phyloP scores from a whole-genome alignment of 2,797 vertebrate species.

The Poecilia picta region DNA sequence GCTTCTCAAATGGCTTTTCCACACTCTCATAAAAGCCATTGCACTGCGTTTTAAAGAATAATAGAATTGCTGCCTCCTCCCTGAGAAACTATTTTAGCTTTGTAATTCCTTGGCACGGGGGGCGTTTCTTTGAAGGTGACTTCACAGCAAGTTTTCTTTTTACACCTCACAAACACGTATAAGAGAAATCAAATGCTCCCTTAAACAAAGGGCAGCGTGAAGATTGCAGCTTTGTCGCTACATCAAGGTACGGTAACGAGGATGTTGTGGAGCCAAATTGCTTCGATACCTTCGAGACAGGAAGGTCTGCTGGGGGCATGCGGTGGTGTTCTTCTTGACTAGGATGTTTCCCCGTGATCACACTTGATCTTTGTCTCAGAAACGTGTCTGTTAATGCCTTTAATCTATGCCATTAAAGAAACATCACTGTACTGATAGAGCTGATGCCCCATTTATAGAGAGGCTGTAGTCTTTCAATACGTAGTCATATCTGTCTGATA shows the following conservation, averaged over 20 bases:
- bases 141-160: slow-evolving; percentile 78
- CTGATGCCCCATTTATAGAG: not conserved
- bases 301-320: slow-evolving; percentile 34
- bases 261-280: slow-evolving; percentile 38
- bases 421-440: not conserved
- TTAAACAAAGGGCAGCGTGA: slow-evolving; percentile 62
- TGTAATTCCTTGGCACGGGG: slow-evolving; percentile 78
- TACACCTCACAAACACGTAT: slow-evolving; percentile 67
- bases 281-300: slow-evolving; percentile 46
- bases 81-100: slow-evolving; percentile 81
- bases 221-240: slow-evolving; percentile 46
- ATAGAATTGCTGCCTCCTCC: slow-evolving; percentile 81
- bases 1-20: slow-evolving; percentile 85
- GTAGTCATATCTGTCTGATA: not conserved
- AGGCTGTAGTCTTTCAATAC: not conserved
- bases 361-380: slow-evolving; percentile 46
- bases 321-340: slow-evolving; percentile 26
- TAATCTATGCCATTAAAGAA: slow-evolving; percentile 26
- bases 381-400: slow-evolving; percentile 24
- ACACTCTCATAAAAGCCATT: slow-evolving; percentile 80
- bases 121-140: slow-evolving; percentile 85
- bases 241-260: slow-evolving; percentile 47
- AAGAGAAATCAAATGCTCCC: slow-evolving; percentile 70
- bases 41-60: slow-evolving; percentile 86
- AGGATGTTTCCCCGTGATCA: slow-evolving; percentile 37